Percentiles rank a stretch among this genome's conserved stretches.
Conservation (phyloP, 2,888 invertebrate species). For the Eueremaeus valkanovi region DNA sequence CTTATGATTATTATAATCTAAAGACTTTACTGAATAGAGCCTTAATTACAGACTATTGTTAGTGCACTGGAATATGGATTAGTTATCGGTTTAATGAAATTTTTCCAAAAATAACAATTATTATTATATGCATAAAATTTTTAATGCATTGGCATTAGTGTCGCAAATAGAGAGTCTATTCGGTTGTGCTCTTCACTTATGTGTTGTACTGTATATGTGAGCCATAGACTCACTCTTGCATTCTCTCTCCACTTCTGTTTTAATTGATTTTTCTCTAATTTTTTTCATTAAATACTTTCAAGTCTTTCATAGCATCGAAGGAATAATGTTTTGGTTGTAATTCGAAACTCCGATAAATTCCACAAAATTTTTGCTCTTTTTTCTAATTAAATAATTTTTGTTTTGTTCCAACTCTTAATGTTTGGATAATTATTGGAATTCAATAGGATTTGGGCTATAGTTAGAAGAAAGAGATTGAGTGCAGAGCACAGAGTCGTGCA, state of each 20-base stretch:
- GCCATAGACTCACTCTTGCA: neutral
- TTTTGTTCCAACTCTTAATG: neutral
- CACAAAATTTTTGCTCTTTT: neutral
- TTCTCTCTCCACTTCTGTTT: neutral
- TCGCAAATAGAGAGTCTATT: neutral
- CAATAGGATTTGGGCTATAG: neutral
- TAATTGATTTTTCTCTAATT: constrained; percentile 11
- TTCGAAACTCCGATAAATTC: neutral
- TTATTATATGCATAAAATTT: constrained; percentile 20
- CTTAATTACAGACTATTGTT: constrained; percentile 29
- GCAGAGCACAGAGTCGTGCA: constrained; percentile 14
- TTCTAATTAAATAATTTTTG: constrained; percentile 13
- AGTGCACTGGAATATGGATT: constrained; percentile 18
- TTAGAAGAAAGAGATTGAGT: too few species aligned
- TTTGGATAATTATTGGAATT: constrained; percentile 4
- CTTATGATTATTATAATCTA: constrained; percentile 31
- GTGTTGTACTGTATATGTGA: neutral
- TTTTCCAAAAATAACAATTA: constrained; percentile 24
- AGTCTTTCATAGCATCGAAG: neutral
- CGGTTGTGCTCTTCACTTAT: neutral
- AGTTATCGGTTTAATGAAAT: constrained; percentile 30
- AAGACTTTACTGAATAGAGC: constrained; percentile 30
- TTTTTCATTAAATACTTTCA: neutral
- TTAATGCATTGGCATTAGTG: constrained; percentile 26
- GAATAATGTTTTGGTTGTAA: neutral